Evolutionary conservation across 2,113 vertebrate species (phyloP), one percentile per base, ranked within the genome.

Genomic region (Archocentrus centrarchus): DNA sequence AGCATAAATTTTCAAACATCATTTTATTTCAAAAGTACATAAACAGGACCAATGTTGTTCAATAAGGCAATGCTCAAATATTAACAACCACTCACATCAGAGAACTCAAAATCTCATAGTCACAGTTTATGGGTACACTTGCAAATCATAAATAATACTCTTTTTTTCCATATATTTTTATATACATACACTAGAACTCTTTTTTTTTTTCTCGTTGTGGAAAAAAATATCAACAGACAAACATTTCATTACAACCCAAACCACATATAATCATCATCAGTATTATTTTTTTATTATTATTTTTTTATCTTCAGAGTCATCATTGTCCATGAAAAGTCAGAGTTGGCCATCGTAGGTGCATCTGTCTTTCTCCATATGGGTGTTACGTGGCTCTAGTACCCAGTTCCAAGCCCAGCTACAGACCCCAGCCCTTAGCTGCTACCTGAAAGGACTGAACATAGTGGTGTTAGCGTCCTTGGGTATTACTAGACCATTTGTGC

Each of bases 21-120:
- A 24, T 97, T 99, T 99, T 98, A 98, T 99, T 99, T 97, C 96
- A 98, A 98, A 99, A 98, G 96, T 98, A 98, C 97, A 98, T 96
- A 96, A 96, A 96, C 93, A 94, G 91, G 94, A 96, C 96, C 96
- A 95, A 97, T 96, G 95, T 96, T 89, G 89, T 96, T 96, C 94
- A 95, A 96, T 98, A 97, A 96, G 95, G 96, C 95, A 97, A 98
- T 98, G 97, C 97, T 96, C 94, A 96, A 94, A 97, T 89, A 96
- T 96, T 82, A 96, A 97, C 96, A 93, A 94, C 95, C 94, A 96
- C 92, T 95, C 96, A 96, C 92, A 68, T 96, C 93, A 95, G 96
- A 94, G 94, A 94, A 96, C 90, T 90, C 89, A 93, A 94, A 95
- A 96, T 96, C 95, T 96, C 94, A 95, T 95, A 95, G 94, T 98